Conservation (phyloP, 23 tunicate species). For the Styela clava region DNA sequence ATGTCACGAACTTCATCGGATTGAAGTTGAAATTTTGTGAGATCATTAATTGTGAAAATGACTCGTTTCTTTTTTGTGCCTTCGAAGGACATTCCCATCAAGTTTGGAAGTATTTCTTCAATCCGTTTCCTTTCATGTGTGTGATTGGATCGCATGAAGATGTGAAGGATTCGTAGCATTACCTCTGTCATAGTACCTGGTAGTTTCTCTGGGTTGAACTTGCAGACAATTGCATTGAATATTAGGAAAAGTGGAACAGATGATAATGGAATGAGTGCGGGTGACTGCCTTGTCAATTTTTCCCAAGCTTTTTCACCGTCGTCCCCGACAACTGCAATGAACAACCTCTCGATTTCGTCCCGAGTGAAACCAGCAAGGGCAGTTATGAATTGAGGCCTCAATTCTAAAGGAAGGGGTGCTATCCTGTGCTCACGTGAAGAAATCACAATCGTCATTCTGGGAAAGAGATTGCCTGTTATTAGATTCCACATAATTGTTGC, state of each 20-base stretch:
- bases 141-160: slow-evolving; percentile 5
- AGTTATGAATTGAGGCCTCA: not conserved
- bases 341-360: not conserved
- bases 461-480: slow-evolving; percentile 14
- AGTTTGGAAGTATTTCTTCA: not conserved
- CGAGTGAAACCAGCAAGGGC: not conserved
- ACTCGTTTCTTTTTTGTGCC: slow-evolving; percentile 1
- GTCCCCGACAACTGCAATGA: slow-evolving; percentile 1
- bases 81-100: slow-evolving; percentile 12
- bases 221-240: slow-evolving; percentile 4
- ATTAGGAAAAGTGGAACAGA: slow-evolving; percentile 14
- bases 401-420: not conserved
- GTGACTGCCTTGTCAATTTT: not conserved
- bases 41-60: not conserved
- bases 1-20: not conserved
- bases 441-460: not conserved
- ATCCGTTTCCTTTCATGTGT: not conserved
- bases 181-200: slow-evolving; percentile 11
- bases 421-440: not conserved
- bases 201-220: not conserved
- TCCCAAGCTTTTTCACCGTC: slow-evolving; percentile 6
- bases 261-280: slow-evolving; percentile 5
- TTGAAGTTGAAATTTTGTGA: not conserved
- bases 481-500: slow-evolving; percentile 4
- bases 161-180: not conserved